Base-by-base conservation (phyloP, 2,888 invertebrate genomes). In the Tetragonula carbonaria region DNA sequence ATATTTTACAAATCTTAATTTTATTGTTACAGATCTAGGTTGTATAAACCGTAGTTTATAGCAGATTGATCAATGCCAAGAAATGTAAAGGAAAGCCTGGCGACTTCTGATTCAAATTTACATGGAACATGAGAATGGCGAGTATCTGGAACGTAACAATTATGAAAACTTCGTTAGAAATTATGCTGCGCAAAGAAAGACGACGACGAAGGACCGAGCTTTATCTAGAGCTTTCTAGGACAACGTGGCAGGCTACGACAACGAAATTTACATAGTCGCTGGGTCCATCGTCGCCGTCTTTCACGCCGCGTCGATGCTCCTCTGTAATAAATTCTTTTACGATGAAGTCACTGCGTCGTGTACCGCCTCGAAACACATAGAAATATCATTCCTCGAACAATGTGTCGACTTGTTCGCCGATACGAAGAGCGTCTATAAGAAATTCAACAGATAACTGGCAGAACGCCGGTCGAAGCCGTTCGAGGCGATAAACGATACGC, bases 231-330 rank as follows among this genome's bases (percentile, higher is more conserved):
- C 50, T 53, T 63, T 68, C 38, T 13, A n/a, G 76, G 28, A 33
- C 28, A 51, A 38, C 67, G 51, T 57, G 74, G 13, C 14, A 55
- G 79, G 79, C 55, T 50, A 13, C 45, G 68, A 68, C 79, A 75
- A 55, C 62, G 68, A 75, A 80, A 80, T 80, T 75, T 80, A 80
- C 76, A 65, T 70, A 75, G 76, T 8, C 68, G 14, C 62, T 55
- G 68, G 68, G 55, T 63, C 8, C 67, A 21, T 6, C 62, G n/a
- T 8, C 14, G 45, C 28, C 63, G 18, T 62, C 18, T 18, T 11
- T 4, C 18, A 21, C 33, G 11, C 4, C n/a, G 0, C n/a, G 62
- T 80, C 67, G n/a, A 68, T 53, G 50, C 63, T 53, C 55, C 55
- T n/a, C 68, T 55, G 16, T 70, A 70, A 63, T 75, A 70, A 80